Evolutionary conservation across 2,888 invertebrate genomes (phyloP).

Genomic region (Epinotia brunnichana): DNA sequence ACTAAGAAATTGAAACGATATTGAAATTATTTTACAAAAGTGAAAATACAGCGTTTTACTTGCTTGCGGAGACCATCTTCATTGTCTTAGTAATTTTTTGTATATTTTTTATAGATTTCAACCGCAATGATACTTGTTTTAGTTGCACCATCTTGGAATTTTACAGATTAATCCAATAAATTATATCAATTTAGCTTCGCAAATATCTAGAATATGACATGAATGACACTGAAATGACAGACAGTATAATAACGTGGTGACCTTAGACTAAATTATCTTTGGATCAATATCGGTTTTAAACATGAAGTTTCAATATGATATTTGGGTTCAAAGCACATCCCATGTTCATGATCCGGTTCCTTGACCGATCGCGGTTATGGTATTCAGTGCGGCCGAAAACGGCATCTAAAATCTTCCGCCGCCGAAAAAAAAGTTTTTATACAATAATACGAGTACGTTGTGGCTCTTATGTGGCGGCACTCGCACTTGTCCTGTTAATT

Average conservation of each 20-base stretch:
- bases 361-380: no score
- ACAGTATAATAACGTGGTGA: not conserved
- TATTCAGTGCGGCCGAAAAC: no score
- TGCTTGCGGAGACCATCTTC: constrained; percentile 90
- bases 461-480: no score
- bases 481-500: no score
- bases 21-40: not conserved
- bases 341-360: no score
- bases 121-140: constrained; percentile 87
- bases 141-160: constrained; percentile 85
- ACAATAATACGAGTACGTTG: no score
- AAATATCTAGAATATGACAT: not conserved
- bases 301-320: not conserved
- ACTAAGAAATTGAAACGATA: not conserved
- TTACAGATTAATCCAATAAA: constrained; percentile 24
- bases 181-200: constrained; percentile 11
- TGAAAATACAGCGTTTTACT: constrained; percentile 66
- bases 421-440: no score
- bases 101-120: constrained; percentile 92
- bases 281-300: not conserved
- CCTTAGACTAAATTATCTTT: not conserved
- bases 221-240: constrained; percentile 8
- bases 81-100: constrained; percentile 94
- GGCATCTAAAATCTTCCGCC: no score
- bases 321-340: no score